Evolutionary conservation across 2,888 invertebrate species (phyloP).

Genomic region (Limnephilus rhombicus): DNA sequence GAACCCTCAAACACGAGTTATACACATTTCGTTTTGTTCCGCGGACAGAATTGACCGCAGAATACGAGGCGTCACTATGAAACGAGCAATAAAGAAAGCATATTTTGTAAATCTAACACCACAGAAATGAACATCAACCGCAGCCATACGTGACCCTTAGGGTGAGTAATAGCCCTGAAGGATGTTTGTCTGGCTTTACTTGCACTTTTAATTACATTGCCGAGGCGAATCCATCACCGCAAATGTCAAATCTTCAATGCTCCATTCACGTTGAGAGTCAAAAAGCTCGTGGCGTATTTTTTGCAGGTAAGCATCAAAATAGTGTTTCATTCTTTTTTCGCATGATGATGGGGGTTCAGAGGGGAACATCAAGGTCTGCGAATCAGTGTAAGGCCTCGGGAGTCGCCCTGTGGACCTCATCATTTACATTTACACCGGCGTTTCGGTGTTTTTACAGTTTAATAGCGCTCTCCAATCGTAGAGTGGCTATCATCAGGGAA

Average conservation of each 20-base stretch:
- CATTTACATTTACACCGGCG: too few species aligned
- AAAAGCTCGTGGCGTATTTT: neutral
- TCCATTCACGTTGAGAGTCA: neutral
- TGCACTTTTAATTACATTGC: neutral
- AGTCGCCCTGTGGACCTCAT: too few species aligned
- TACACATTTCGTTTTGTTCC: slow-evolving; percentile 41
- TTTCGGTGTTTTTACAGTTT: too few species aligned
- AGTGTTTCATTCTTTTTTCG: too few species aligned
- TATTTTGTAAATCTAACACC: slow-evolving; percentile 44
- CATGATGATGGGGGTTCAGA: too few species aligned
- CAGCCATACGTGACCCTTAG: neutral
- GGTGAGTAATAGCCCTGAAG: neutral
- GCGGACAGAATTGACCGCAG: slow-evolving; percentile 49
- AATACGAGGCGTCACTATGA: slow-evolving; percentile 47
- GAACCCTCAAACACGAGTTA: neutral
- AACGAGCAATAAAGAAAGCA: slow-evolving; percentile 36
- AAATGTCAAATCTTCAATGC: neutral
- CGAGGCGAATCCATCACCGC: neutral
- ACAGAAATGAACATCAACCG: slow-evolving; percentile 3
- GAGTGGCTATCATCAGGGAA: too few species aligned
- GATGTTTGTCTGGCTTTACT: neutral
- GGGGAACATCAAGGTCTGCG: too few species aligned
- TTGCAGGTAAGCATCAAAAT: too few species aligned
- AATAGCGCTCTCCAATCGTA: too few species aligned
- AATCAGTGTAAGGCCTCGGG: too few species aligned